Evolutionary conservation across 2,888 invertebrate species (phyloP), one percentile per base, ranked within the genome.

Genomic region (Dicyrtomina minuta): DNA sequence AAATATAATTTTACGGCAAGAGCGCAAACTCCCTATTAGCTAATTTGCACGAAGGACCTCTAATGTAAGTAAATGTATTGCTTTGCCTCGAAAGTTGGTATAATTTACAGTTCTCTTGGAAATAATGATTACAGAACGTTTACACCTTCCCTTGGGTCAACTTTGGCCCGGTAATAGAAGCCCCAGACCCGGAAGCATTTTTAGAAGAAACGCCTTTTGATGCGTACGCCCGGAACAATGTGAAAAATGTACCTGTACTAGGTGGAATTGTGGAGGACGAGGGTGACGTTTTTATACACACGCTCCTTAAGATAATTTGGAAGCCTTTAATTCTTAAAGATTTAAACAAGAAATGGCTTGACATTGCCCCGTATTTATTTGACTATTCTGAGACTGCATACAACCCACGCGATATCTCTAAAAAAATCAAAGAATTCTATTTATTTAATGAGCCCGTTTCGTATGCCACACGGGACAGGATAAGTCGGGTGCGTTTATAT

Each of bases 151-250:
- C 71, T 4, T 61, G 68, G 58, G 26, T 71, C 1, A 51, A 64
- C n/a, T 71, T 71, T 43, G 71, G 71, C 5, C 75, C 75, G 2
- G 74, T 74, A 0, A 43, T 75, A 1, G 75, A 72, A 51, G 12
- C 65, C 22, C 59, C 66, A 15, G 65, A 26, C 2, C 71, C 71
- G 1, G 64, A 66, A 15, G 74, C 75, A 1, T 75, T 72, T 27
- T 64, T 75, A 3, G 66, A 69, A 0, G 72, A 75, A 59, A 56
- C 68, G 27, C 74, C 74, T 0, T 33, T 53, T 22, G 72, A 70
- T 22, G 72, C 70, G 2, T 75, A 75, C 26, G 60, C 43, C 2
- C 46, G 39, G 13, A 58, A 60, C 4, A 44, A 49, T 20, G 68
- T 74, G 5, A 51, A 58, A 17, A 61, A 68, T 12, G 70, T 75